Evolutionary conservation across 30 jellyfish, hydroid and myxozoan genomes (phyloP), one percentile per base, ranked within the genome.

Genomic region (Turritopsis dohrnii): DNA sequence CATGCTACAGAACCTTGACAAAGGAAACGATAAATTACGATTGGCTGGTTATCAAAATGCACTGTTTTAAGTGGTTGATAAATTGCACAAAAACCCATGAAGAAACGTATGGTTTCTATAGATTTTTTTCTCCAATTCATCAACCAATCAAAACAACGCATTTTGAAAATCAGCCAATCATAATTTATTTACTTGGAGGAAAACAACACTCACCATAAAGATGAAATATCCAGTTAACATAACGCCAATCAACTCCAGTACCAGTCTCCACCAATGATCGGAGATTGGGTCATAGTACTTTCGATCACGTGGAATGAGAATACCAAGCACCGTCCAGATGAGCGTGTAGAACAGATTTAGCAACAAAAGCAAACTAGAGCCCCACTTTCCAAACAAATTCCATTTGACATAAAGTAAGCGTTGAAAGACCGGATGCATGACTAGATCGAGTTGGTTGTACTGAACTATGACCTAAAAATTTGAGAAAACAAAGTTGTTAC

Each of bases 401-500:
- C 99, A 94, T 75, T 94, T 94, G 75, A 94, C 99, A 27, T 31
- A 79, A 21, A 94, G 79, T 1, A 94, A 87, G 27, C 95, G 92
- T 85, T 94, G 99, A 81, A 94, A 89, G 52, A 94, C 99, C 4
- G 97, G 97, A 75, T 94, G 97, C 97, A 89, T 89, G 75, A 94
- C 89, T 52, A 94, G 86, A 76, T 94, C 99, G 23, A 94, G 90
- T 71, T 94, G 97, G 89, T 94, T 89, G 92, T 89, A 94, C 54
- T 89, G 96, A 23, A 89, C 84, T 26, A 94, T 94, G 66, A 89
- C 97, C 99, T 94, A 69, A 23, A 76, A 28, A 16, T 41, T 69
- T 60, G 21, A 23, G 22, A 60, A 60, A 60, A 60, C 73, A 60
- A 60, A 60, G 73, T 60, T 23, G 21, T 60, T n/a, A n/a, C n/a